Base-by-base conservation (phyloP, 2,888 invertebrate genomes). In the Dendrolimus pini region DNA sequence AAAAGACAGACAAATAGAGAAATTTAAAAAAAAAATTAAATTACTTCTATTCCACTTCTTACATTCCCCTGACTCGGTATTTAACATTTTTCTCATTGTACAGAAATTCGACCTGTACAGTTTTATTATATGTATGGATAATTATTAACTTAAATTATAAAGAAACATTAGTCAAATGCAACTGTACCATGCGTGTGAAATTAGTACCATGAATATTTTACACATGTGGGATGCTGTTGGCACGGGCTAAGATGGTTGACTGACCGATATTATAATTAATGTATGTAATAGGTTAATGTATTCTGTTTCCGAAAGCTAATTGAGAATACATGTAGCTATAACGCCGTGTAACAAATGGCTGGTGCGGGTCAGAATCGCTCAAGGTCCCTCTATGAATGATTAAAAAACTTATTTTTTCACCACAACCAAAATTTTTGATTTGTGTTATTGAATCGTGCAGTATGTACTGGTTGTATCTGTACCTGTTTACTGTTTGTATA, bases 121-220 rank as follows among this genome's bases (percentile, higher is more conserved):
- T 14, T 14, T 14, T 14, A 14, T 14, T 14, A 14, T 14, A 14
- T 14, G 14, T 14, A 14, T 14, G 1, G 14, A 14, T 30, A 30
- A 30, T 30, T 30, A 67, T 68, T 68, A 70, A 63, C 61, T 58
- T 63, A 61, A 69, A 69, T 65, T 69, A 67, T 75, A 76, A 79
- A 77, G 70, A 74, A 76, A 74, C 72, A 78, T 81, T 77, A 75
- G 78, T 82, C 73, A 77, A 74, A 71, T 76, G 76, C 72, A 75
- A 62, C 61, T 47, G 30, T 30, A 6, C 30, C 47, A 69, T 69
- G 69, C 71, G 70, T 74, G 75, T 77, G 77, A 76, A 75, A 80
- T 77, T 77, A 76, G 67, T 62, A 67, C 70, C 75, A 71, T 80
- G 73, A 70, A 78, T 81, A 75, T 78, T 77, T 78, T 70, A 77